Evolutionary conservation across 2,113 vertebrate species (phyloP).

Genomic region (Bubo blakistoni): DNA sequence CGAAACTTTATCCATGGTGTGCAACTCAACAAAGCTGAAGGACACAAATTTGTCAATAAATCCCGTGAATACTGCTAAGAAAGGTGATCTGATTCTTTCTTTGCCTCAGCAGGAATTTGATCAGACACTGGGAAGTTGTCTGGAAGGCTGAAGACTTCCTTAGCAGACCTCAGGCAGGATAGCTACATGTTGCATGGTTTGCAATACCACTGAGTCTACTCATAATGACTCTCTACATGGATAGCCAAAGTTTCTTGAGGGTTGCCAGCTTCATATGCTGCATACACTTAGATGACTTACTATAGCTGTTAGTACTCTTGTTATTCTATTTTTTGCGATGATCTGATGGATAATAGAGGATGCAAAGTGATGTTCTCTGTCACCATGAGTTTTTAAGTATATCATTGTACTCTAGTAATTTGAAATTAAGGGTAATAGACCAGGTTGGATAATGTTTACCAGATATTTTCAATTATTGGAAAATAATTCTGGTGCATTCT

Average conservation of each 20-base stretch:
- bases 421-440: neutral
- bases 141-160: neutral
- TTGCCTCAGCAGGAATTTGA: neutral
- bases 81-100: neutral
- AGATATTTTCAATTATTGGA: neutral
- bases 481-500: neutral
- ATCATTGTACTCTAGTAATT: neutral
- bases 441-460: neutral
- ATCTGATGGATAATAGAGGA: neutral
- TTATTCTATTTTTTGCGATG: neutral
- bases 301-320: neutral
- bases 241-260: too few species aligned
- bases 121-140: neutral
- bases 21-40: neutral
- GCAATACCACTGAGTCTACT: too few species aligned
- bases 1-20: accelerated
- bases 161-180: too few species aligned
- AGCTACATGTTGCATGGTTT: neutral
- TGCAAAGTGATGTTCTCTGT: neutral
- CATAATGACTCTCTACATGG: accelerated
- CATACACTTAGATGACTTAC: neutral
- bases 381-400: neutral
- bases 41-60: neutral
- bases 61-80: neutral
- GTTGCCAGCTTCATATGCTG: neutral